Evolutionary conservation across 2,888 invertebrate species (phyloP).

Genomic region (Hypsopygia costalis): DNA sequence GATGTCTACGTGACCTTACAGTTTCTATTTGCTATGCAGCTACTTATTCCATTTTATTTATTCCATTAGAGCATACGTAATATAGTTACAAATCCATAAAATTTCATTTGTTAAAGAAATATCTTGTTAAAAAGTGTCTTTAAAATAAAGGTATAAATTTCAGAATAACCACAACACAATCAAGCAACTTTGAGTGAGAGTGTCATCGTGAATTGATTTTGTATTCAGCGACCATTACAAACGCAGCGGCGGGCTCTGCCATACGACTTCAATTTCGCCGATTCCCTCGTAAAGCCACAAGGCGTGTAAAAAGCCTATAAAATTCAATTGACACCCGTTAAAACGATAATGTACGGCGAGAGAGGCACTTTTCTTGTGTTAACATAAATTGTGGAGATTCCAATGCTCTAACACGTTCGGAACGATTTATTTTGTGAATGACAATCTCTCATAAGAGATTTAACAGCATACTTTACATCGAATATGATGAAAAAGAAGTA

Average conservation of each 20-base stretch:
- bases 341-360: slow-evolving; percentile 41
- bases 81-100: no score
- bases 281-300: slow-evolving; percentile 58
- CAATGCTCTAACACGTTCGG: slow-evolving; percentile 15
- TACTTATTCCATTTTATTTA: no score
- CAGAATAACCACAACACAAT: neutral
- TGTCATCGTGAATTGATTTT: neutral
- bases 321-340: slow-evolving; percentile 68
- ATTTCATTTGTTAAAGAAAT: neutral
- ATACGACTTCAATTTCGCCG: slow-evolving; percentile 46
- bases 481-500: no score
- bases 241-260: neutral
- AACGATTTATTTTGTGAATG: slow-evolving; percentile 1
- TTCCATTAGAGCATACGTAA: no score
- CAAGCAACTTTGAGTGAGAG: neutral
- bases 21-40: no score
- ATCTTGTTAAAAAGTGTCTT: neutral
- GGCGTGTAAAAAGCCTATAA: slow-evolving; percentile 64
- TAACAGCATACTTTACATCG: neutral
- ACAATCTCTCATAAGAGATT: neutral
- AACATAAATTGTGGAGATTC: slow-evolving; percentile 40
- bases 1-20: no score
- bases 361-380: slow-evolving; percentile 29
- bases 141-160: neutral
- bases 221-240: neutral